Base-by-base conservation (phyloP, 2,797 vertebrate species). In the Nyctibius grandis region DNA sequence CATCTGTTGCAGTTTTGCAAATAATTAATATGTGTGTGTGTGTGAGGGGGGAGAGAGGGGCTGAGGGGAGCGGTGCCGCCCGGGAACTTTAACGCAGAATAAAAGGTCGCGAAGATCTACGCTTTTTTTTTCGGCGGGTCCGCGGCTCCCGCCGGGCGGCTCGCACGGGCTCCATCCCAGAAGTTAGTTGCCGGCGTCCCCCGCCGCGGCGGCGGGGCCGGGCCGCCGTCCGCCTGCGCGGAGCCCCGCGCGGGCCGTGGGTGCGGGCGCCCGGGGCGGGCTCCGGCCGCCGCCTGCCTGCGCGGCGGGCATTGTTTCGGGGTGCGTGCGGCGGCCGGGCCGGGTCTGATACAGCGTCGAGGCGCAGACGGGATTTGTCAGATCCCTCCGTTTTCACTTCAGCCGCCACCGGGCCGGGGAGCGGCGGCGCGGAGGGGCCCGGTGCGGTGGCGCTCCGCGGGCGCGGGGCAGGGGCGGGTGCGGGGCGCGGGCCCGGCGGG, bases 291-390 rank as follows among this genome's bases (percentile, higher is more conserved):
- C 72, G 96, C 97, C 97, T n/a, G 91, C 97, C 95, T 94, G 89
- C 97, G 96, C 95, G 98, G 96, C 97, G 96, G 97, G 98, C 96
- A 98, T 98, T 98, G 97, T 98, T 77, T 80, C 79, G 54, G 56
- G 70, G 73, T 97, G 98, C 98, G 98, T 97, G 91, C 96, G 98
- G 97, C 97, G 97, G n/a, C n/a, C n/a, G n/a, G 96, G 97, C 96
- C 98, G 97, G 98, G 98, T 98, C 98, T 98, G 98, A 98, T 98
- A 98, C 96, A 96, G 98, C 97, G 98, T 98, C 98, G 98, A 98
- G 98, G 98, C 91, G 98, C 98, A 97, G 98, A 98, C 98, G 98
- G 94, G 96, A 98, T 98, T 98, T 98, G 98, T 98, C 98, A 97
- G 97, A 97, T 97, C 96, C 96, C 98, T 97, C 97, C 96, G 78